Evolutionary conservation across 1,140 invertebrate species (phyloP), one percentile per base, ranked within the genome.

Genomic region (Thaumetopoea pityocampa): DNA sequence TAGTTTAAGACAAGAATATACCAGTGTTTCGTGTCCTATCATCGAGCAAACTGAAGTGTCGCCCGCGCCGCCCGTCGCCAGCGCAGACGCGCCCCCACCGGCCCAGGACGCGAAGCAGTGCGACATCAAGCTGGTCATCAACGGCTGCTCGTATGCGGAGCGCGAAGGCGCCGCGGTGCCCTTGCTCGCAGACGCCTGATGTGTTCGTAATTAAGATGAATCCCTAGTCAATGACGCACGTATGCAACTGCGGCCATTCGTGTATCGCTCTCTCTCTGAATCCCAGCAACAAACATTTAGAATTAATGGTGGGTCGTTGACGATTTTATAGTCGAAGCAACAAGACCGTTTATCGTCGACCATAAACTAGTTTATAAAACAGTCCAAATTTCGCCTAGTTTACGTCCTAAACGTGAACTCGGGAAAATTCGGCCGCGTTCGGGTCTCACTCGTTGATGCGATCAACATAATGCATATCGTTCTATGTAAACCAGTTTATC

Each of bases 1-100:
- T 3, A 70, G 56, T 33, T 61, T 81, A 5, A 58, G 70, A 3
- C 69, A 73, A 27, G 79, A 83, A 45, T 71, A 68, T 41, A 69
- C 77, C 5, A 83, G 79, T 35, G 67, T 78, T n/a, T 83, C 79
- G 9, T 83, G 79, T 38, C 79, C 79, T 14, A 77, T 78, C 35
- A 83, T 83, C 26, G 77, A 83, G 50, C 67, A 70, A 23, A 51
- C 58, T 3, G 70, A 72, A 26, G 48, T 16, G 26, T 10, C 34
- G 3, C 29, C 30, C 3, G 1, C 38, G 1, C 17, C 19, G 1
- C 47, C 32, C 1, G 10, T 19, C 8, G 10, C 35, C 3, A 17
- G 19, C 5, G 6, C 48, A 3, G 34, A 28, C 27, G 16, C 19
- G n/a, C 38, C 45, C 0, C 19, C 44, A 0, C 11, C 33, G 11